These are phyloP conservation scores for Smutsia gigantea DNA, from an alignment of 2,797 vertebrate genomes.

Conservation along the genomic window DNA sequence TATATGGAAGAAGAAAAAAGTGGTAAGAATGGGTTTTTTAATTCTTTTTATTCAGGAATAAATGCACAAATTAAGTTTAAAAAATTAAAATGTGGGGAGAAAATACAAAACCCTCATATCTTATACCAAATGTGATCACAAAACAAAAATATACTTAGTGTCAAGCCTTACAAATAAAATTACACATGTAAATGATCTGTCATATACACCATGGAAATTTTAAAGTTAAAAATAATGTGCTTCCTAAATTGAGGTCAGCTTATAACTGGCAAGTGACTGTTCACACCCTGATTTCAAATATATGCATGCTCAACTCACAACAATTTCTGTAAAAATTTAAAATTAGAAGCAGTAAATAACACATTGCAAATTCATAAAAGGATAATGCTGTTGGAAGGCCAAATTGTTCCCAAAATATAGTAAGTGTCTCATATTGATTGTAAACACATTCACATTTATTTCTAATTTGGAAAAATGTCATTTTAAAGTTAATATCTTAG, in stretches of 20 bases:
- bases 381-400: neutral
- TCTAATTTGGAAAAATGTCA: neutral
- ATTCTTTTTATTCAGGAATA: neutral
- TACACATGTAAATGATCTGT: neutral
- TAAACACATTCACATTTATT: neutral
- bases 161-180: neutral
- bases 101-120: neutral
- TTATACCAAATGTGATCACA: neutral
- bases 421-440: neutral
- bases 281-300: slow-evolving; percentile 64
- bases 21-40: neutral
- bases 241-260: slow-evolving; percentile 56
- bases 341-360: slow-evolving; percentile 60
- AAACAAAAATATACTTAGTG: neutral
- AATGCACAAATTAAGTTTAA: neutral
- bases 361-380: slow-evolving; percentile 47
- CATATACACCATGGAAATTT: slow-evolving; percentile 27
- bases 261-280: slow-evolving; percentile 55
- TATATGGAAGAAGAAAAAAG: neutral
- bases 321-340: slow-evolving; percentile 46
- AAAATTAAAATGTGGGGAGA: neutral
- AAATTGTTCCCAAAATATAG: neutral
- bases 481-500: neutral
- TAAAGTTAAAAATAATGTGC: slow-evolving; percentile 65
- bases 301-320: slow-evolving; percentile 12